These are phyloP conservation scores for Oikopleura albicans DNA, from an alignment of 23 tunicate genomes.

Conservation along the genomic window DNA sequence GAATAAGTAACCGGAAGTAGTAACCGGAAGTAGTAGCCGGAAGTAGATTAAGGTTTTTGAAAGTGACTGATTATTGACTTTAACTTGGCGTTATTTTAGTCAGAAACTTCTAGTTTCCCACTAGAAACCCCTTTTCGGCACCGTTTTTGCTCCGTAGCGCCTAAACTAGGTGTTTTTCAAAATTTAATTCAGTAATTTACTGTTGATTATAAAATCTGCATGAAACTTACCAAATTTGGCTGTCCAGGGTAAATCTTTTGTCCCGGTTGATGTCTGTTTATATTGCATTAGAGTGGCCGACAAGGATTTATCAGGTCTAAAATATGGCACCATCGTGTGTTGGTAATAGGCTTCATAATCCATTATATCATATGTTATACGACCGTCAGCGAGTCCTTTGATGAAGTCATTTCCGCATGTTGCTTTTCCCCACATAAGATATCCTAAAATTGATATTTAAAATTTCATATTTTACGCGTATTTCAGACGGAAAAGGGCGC, in stretches of 20 bases:
- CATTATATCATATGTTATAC: not conserved
- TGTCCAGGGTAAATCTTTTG: not conserved
- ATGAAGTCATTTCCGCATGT: not conserved
- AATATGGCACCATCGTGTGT: not conserved
- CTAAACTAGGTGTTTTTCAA: no score
- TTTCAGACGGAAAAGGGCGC: no score
- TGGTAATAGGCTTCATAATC: not conserved
- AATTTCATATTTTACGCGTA: no score
- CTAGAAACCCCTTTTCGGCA: no score
- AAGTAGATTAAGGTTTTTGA: no score
- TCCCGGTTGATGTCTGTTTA: not conserved
- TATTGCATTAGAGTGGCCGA: not conserved
- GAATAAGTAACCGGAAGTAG: no score
- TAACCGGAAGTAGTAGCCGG: no score
- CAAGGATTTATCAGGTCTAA: not conserved
- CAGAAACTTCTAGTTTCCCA: no score
- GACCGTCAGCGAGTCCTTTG: not conserved
- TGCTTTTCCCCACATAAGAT: not conserved
- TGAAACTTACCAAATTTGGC: not conserved
- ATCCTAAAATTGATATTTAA: no score
- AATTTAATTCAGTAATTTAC: not conserved
- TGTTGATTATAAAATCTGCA: not conserved
- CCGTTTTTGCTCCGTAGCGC: no score
- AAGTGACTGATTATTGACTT: no score
- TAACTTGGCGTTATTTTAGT: no score